Evolutionary conservation across 1,140 invertebrate species (phyloP).

Genomic region (Ceratitis capitata): DNA sequence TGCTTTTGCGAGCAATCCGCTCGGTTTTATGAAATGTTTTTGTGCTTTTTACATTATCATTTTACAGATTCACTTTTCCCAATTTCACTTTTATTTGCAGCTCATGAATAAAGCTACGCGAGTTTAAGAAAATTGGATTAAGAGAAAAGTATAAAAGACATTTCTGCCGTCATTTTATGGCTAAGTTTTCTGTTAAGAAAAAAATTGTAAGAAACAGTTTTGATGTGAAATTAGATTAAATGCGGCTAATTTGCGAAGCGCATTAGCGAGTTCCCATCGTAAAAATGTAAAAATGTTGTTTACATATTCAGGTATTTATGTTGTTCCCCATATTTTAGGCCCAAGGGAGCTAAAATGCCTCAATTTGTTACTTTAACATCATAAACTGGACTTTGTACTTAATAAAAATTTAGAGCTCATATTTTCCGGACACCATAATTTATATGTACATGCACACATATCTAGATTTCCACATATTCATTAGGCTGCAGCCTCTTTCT

Average conservation of each 20-base stretch:
- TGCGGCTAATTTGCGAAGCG: background rate
- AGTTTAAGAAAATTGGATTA: background rate
- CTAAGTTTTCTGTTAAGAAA: no score
- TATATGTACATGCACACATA: no score
- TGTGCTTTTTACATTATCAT: no score
- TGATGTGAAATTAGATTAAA: background rate
- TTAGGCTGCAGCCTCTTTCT: no score
- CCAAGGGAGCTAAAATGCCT: background rate
- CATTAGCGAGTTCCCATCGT: background rate
- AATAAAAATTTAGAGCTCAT: constrained; percentile 29
- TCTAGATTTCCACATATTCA: no score
- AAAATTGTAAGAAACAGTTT: background rate
- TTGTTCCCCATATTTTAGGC: background rate
- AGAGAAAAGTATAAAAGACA: background rate
- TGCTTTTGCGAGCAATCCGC: no score
- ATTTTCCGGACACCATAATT: no score
- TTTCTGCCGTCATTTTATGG: background rate
- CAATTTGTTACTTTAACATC: background rate
- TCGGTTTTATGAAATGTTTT: no score
- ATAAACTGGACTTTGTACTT: background rate
- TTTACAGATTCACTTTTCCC: no score
- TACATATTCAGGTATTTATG: background rate
- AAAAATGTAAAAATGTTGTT: background rate
- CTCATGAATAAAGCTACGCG: background rate
- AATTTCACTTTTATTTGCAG: no score